phyloP scores from a whole-genome alignment of 2,113 vertebrate genomes.

The Eupsittula cactorum region DNA sequence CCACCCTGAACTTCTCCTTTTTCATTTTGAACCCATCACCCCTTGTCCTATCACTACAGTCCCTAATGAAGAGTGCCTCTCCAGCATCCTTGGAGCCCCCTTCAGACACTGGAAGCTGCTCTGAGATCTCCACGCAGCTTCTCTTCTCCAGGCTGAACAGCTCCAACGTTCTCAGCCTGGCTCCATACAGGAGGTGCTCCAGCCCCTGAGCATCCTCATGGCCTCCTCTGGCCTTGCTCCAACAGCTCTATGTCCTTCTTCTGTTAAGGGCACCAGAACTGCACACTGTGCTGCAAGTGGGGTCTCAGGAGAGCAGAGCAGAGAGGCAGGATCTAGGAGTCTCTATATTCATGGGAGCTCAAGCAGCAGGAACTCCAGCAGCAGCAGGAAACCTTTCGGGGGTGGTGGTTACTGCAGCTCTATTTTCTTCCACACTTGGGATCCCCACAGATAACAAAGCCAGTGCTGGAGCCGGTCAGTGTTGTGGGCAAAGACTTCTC shows the following conservation, averaged over 20 bases:
- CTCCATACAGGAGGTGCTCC: too few species aligned
- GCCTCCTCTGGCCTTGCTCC: neutral
- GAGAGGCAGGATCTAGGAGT: neutral
- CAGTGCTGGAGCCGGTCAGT: fast-evolving
- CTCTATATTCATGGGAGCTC: fast-evolving
- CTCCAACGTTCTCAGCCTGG: too few species aligned
- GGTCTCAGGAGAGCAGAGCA: neutral
- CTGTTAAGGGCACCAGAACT: neutral
- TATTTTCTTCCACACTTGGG: neutral
- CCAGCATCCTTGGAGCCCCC: too few species aligned
- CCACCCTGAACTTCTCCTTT: too few species aligned
- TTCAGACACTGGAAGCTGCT: too few species aligned
- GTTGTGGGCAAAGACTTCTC: neutral
- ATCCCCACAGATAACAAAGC: fast-evolving
- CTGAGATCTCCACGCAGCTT: too few species aligned
- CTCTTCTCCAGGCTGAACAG: too few species aligned
- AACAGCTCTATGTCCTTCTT: neutral
- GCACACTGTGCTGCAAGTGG: neutral
- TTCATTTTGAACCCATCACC: too few species aligned
- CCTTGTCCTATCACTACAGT: too few species aligned
- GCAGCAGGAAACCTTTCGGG: neutral
- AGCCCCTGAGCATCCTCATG: neutral
- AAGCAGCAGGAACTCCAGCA: neutral
- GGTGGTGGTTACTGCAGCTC: neutral
- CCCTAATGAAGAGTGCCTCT: too few species aligned